A percentile compares a stretch with the other conserved stretches of the same genome.
Evolutionary conservation across 2,797 vertebrate species (phyloP).

Genomic region (Distichodus sexfasciatus): DNA sequence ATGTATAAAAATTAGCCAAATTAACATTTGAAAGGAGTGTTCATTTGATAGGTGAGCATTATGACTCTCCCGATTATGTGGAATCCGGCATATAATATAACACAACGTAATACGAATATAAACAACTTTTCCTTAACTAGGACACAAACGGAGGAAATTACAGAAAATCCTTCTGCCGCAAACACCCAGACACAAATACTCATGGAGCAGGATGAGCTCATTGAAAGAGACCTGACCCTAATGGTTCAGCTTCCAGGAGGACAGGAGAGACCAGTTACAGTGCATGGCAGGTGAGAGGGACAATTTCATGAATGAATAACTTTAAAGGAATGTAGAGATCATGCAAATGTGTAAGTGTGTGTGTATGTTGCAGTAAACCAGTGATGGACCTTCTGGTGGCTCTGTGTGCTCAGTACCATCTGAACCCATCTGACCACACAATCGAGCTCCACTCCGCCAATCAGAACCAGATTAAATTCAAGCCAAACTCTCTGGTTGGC

Average conservation of each 20-base stretch:
- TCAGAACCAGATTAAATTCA: conserved; percentile 84
- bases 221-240: conserved; percentile 79
- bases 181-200: not conserved
- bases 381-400: conserved; percentile 92
- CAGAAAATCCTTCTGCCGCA: not conserved
- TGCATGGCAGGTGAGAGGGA: conserved; percentile 81
- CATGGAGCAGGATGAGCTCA: conserved; percentile 80
- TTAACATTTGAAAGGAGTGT: not conserved
- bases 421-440: conserved; percentile 88
- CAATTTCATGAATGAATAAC: conserved; percentile 14
- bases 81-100: not conserved
- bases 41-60: not conserved
- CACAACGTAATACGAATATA: not conserved
- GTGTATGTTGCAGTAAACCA: conserved; percentile 76
- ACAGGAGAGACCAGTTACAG: conserved; percentile 74
- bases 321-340: not conserved
- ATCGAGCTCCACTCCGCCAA: conserved; percentile 85
- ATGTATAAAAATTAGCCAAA: too few relatives aligned
- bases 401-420: conserved; percentile 87
- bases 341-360: not conserved
- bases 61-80: not conserved
- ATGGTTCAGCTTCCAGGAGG: conserved; percentile 86
- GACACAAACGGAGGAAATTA: not conserved
- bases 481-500: conserved; percentile 88
- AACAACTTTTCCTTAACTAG: not conserved